Conservation (phyloP, 2,113 vertebrate genomes). For the Polyodon spathula region DNA sequence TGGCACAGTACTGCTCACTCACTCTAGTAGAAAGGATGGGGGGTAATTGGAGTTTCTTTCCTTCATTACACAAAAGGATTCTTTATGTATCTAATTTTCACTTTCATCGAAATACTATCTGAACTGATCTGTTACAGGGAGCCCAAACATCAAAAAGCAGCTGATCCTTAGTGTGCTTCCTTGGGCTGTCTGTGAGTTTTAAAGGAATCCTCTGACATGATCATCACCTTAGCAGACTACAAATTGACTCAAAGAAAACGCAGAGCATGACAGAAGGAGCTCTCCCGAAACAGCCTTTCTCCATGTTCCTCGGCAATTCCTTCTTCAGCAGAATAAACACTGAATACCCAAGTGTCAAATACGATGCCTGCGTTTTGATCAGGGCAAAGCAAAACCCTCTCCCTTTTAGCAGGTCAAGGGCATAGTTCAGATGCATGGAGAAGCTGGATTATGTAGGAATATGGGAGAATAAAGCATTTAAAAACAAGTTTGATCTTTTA, state of each 20-base stretch:
- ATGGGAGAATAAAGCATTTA: no score
- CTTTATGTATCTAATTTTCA: no score
- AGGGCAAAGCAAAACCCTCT: no score
- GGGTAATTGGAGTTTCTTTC: constrained; percentile 2
- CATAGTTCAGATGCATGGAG: no score
- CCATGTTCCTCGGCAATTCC: constrained; percentile 19
- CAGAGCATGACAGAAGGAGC: constrained; percentile 36
- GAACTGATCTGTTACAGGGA: constrained; percentile 45
- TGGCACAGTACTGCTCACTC: no score
- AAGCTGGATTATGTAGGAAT: no score
- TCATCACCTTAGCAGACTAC: constrained; percentile 34
- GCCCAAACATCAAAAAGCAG: constrained; percentile 23
- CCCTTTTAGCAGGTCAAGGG: no score
- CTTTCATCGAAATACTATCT: constrained; percentile 9
- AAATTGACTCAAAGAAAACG: constrained; percentile 31
- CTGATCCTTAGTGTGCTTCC: no score
- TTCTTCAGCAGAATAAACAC: not conserved
- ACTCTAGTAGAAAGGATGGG: not conserved
- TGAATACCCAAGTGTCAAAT: no score
- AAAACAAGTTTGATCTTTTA: no score
- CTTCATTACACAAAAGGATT: not conserved
- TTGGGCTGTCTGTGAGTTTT: constrained; percentile 48
- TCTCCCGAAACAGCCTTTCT: constrained; percentile 35
- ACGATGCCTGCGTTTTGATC: no score
- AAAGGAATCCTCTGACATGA: constrained; percentile 49